Percentiles rank a stretch among this genome's conserved stretches.
phyloP scores from a whole-genome alignment of 2,797 vertebrate genomes.

The Bradypus variegatus region DNA sequence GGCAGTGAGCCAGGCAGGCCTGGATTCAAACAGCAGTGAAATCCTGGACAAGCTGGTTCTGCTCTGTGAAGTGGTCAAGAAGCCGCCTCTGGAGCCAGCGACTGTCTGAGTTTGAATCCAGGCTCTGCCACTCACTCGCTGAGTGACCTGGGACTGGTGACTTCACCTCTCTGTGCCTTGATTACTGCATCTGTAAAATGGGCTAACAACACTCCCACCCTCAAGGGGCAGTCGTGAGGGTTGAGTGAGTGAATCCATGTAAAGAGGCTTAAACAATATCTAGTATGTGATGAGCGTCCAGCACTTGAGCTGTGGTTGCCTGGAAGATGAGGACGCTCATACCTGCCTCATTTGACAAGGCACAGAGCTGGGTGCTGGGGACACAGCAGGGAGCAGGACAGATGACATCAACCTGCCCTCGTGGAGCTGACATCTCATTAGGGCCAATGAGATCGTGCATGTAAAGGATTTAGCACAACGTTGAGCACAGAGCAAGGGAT shows the following conservation, averaged over 20 bases:
- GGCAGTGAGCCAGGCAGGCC: not conserved
- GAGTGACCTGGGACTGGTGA: not conserved
- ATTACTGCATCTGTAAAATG: not conserved
- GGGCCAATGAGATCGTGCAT: not conserved
- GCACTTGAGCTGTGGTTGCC: not conserved
- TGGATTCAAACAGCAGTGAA: not conserved
- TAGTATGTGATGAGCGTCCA: fast-evolving
- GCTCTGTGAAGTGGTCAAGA: not conserved
- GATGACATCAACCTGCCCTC: not conserved
- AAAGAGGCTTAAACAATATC: not conserved
- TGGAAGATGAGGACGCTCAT: not conserved
- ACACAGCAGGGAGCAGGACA: not conserved
- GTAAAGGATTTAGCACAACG: not conserved
- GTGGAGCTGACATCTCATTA: not conserved
- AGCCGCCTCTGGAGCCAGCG: not conserved
- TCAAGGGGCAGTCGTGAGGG: not conserved
- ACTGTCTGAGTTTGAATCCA: not conserved
- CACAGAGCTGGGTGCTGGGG: not conserved
- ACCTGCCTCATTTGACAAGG: not conserved
- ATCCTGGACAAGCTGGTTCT: not conserved
- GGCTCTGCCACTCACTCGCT: not conserved
- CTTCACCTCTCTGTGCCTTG: not conserved
- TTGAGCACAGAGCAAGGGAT: not conserved
- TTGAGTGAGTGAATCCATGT: not conserved
- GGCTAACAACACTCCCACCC: not conserved